phyloP scores from a whole-genome alignment of 2,888 invertebrate genomes.

The Eupithecia centaureata region DNA sequence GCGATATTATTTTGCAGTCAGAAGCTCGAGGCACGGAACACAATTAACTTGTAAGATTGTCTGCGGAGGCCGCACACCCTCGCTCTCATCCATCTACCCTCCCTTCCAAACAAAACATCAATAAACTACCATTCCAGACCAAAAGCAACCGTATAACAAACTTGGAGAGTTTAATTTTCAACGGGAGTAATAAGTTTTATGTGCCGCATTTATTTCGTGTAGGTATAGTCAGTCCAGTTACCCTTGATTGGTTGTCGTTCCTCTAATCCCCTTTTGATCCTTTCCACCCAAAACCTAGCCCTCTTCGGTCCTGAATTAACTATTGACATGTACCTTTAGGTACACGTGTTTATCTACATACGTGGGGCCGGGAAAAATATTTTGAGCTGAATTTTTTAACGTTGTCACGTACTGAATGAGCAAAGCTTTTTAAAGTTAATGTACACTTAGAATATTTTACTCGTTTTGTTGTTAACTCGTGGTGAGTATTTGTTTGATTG shows the following conservation, averaged over 20 bases:
- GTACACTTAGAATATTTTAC: background rate
- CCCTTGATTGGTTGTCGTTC: conserved; percentile 89
- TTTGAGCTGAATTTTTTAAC: conserved; percentile 37
- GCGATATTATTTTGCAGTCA: conserved; percentile 81
- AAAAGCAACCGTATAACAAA: conserved; percentile 50
- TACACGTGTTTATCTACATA: conserved; percentile 54
- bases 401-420: conserved; percentile 32
- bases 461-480: background rate
- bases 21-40: conserved; percentile 81
- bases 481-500: too few relatives aligned
- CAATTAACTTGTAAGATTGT: conserved; percentile 85
- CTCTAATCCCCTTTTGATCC: conserved; percentile 88
- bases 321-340: conserved; percentile 81
- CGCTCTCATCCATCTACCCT: conserved; percentile 78
- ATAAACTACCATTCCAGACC: conserved; percentile 66
- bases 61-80: conserved; percentile 82
- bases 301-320: conserved; percentile 79
- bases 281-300: conserved; percentile 85
- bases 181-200: conserved; percentile 71
- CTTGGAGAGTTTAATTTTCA: conserved; percentile 51
- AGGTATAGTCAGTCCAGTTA: conserved; percentile 84
- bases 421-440: background rate
- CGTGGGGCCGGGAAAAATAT: conserved; percentile 38
- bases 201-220: conserved; percentile 83
- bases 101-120: conserved; percentile 84